Percentiles rank a stretch among this genome's conserved stretches.
Evolutionary conservation across 2,888 invertebrate genomes (phyloP).

Genomic region (Troides helena): DNA sequence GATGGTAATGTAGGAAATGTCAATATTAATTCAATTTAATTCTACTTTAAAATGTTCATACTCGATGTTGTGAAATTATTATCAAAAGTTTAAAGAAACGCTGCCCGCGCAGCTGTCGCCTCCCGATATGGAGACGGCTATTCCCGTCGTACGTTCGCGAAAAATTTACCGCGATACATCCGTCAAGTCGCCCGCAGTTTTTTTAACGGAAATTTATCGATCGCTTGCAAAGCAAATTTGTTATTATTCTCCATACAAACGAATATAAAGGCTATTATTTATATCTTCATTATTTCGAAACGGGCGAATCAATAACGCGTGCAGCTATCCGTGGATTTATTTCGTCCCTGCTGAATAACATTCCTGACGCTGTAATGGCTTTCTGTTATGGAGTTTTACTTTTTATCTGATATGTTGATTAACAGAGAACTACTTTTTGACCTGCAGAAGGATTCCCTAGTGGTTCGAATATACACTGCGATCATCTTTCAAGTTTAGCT

Average conservation of each 20-base stretch:
- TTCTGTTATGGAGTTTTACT: not conserved
- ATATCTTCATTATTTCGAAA: slow-evolving; percentile 29
- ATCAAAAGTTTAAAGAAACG: slow-evolving; percentile 13
- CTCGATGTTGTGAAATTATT: slow-evolving; percentile 4
- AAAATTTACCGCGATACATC: slow-evolving; percentile 19
- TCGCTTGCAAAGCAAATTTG: slow-evolving; percentile 24
- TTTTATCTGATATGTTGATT: not conserved
- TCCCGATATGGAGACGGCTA: slow-evolving; percentile 21
- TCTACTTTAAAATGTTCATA: not conserved
- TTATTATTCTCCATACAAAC: slow-evolving; percentile 16
- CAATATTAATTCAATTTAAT: not conserved
- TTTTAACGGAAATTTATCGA: slow-evolving; percentile 17
- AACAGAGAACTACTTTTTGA: not conserved
- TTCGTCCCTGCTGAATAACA: not conserved
- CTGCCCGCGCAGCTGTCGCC: slow-evolving; percentile 17
- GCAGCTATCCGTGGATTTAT: not conserved
- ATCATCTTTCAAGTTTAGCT: not conserved
- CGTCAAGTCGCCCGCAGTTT: slow-evolving; percentile 6
- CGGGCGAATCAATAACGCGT: slow-evolving; percentile 14
- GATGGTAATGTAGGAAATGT: too few species aligned
- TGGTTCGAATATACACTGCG: not conserved
- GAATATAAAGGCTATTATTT: slow-evolving; percentile 23
- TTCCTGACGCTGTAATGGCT: not conserved
- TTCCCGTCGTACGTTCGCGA: slow-evolving; percentile 16
- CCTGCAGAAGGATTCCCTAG: not conserved